These are phyloP conservation scores for Gasterosteus nipponicus DNA, from an alignment of 2,113 vertebrate genomes.

Conservation along the genomic window DNA sequence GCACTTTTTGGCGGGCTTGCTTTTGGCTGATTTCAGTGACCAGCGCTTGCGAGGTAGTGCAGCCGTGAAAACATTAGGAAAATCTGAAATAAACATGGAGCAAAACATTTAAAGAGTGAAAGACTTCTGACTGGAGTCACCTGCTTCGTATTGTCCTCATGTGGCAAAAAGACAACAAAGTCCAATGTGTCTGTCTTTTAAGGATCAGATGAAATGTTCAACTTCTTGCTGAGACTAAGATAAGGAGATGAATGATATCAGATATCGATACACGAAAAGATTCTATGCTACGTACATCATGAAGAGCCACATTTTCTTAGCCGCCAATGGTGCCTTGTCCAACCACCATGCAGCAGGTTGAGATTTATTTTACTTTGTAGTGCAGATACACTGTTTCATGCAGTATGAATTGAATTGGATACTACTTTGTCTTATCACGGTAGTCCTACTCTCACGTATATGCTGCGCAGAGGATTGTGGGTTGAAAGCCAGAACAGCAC, in stretches of 20 bases:
- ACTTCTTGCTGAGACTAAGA: neutral
- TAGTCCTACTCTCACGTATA: neutral
- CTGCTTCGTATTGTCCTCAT: slow-evolving; percentile 27
- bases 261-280: neutral
- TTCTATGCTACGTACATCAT: neutral
- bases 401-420: neutral
- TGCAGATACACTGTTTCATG: neutral
- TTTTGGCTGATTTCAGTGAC: slow-evolving; percentile 44
- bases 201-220: neutral
- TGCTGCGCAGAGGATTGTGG: neutral
- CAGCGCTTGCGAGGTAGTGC: neutral
- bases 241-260: neutral
- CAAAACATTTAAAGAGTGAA: slow-evolving; percentile 35
- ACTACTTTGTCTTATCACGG: neutral
- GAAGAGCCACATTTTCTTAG: neutral
- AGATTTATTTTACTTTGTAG: neutral
- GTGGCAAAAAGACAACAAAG: neutral
- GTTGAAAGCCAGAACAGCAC: neutral
- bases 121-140: slow-evolving; percentile 47
- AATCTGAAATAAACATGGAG: neutral
- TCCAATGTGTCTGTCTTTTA: neutral
- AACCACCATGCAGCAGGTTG: neutral
- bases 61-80: neutral
- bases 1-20: slow-evolving; percentile 25
- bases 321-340: neutral